Base-by-base conservation (phyloP, 2,888 invertebrate species). In the Cerceris rybyensis region DNA sequence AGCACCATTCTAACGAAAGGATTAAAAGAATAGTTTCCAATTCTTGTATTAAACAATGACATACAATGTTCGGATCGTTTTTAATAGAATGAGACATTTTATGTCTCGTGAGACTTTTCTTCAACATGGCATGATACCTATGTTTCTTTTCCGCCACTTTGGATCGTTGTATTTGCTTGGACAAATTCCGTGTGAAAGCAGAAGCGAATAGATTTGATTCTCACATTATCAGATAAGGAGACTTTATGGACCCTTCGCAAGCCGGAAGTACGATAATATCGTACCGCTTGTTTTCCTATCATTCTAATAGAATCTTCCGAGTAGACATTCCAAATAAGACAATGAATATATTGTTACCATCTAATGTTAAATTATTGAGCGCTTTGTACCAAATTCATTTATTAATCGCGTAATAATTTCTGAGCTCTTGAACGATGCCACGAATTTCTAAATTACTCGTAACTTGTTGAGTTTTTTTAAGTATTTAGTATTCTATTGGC, bases 171-270 rank as follows among this genome's bases (percentile, higher is more conserved):
- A 49, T 80, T 39, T 14, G 11, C 54, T n/a, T 55, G 63, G 69
- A 70, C 70, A 69, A 75, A 71, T 76, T 63, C 70, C 43, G 55
- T 55, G 64, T 72, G 75, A 72, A 70, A 70, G 59, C 58, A 17
- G 42, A 57, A 60, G 61, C 69, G 68, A 70, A 73, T 70, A 70
- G 69, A 73, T 76, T 63, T 60, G 58, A 49, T 65, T 68, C 57
- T 8, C 52, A 8, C n/a, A 59, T 50, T 17, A 52, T 71, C 75
- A 57, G 75, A 75, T 70, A 64, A 79, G 55, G 28, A 54, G 61
- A 55, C 61, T 70, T 61, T 58, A 54, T 52, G 57, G 58, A 43
- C 61, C 58, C 54, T 58, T 52, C 61, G 64, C 39, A 58, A 16
- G 39, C 28, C 42, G 17, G 39, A 43, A 41, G 4, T 50, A 50